A percentile compares a stretch with the other conserved stretches of the same genome.
phyloP scores from a whole-genome alignment of 2,888 invertebrate genomes.

The Stenchaetothrips biformis region DNA sequence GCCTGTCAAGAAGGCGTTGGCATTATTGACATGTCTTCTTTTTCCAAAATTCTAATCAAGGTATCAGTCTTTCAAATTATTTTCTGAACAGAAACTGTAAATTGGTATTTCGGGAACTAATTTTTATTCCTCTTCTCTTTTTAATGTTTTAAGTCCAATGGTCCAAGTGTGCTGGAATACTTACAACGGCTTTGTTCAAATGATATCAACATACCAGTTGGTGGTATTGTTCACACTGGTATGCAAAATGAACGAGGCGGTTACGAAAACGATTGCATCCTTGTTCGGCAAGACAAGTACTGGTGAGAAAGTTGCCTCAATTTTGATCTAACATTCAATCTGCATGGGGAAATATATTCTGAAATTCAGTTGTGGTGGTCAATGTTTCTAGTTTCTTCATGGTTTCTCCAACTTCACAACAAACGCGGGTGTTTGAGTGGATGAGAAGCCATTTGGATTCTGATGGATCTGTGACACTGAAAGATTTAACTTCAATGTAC shows the following conservation, averaged over 20 bases:
- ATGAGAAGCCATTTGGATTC: constrained; percentile 58
- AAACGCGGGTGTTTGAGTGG: constrained; percentile 67
- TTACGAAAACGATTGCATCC: constrained; percentile 68
- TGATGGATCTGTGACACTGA: constrained; percentile 57
- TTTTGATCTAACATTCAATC: neutral
- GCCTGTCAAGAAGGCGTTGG: constrained; percentile 72
- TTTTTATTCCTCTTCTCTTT: constrained; percentile 35
- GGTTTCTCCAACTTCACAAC: constrained; percentile 74
- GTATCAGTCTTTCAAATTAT: constrained; percentile 43
- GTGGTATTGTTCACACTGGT: constrained; percentile 62
- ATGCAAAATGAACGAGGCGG: constrained; percentile 67
- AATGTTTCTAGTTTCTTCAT: constrained; percentile 57
- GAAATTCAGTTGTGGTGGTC: too few species aligned
- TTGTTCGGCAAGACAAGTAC: constrained; percentile 58
- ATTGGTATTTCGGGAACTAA: constrained; percentile 31
- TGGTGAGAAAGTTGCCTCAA: constrained; percentile 44
- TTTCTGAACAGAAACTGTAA: constrained; percentile 15
- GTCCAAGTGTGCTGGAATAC: constrained; percentile 51
- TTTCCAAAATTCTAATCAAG: constrained; percentile 68
- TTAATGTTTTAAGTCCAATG: constrained; percentile 27
- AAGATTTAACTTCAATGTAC: constrained; percentile 67
- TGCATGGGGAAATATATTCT: too few species aligned
- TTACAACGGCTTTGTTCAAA: constrained; percentile 63
- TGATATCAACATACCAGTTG: constrained; percentile 59
- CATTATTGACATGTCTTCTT: constrained; percentile 73